Base-by-base conservation (phyloP, 2,113 vertebrate species). In the Cheilinus undulatus region DNA sequence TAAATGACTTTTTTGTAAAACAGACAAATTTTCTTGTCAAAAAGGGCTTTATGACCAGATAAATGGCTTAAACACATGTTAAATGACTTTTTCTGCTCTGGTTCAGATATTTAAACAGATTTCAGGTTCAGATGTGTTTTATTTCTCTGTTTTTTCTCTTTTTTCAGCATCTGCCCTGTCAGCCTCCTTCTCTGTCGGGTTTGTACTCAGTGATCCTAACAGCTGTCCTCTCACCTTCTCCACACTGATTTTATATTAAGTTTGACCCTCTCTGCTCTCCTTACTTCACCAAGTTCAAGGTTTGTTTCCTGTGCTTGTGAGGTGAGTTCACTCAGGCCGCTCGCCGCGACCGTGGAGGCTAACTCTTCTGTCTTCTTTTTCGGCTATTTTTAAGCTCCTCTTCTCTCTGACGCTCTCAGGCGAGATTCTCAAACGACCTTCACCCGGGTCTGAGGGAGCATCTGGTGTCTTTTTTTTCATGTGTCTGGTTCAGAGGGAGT, bases 211-310 rank as follows among this genome's bases (percentile, higher is more conserved):
- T 30, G 58, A 48, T 63, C 58, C 38, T 43, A 28, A 73, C 45
- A 36, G 34, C 36, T 36, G 14, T 40, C 5, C 38, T 14, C 38
- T 15, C 14, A 40, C 38, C 12, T 15, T 40, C 14, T 15, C 11
- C 13, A 12, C 14, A 17, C 5, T 42, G 40, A 6, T 45, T 62
- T 70, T 38, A 27, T 45, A 73, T 74, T 27, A 43, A 28, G 34
- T 56, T 56, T 38, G 11, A 73, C 48, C 50, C 45, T 61, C 15
- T 40, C 28, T 64, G 71, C 71, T 24, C 64, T 56, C 30, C 38
- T 34, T 26, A 17, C 15, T 30, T 50, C 7, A 34, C 14, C 38
- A 53, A 66, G 52, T 61, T 70, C 14, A 65, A 61, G 36, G 60
- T 57, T 54, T 24, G 10, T 26, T 28, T 40, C 42, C 43, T 74